Evolutionary conservation across 2,888 invertebrate genomes (phyloP).

Genomic region (Hirtodrosophila duncani): DNA sequence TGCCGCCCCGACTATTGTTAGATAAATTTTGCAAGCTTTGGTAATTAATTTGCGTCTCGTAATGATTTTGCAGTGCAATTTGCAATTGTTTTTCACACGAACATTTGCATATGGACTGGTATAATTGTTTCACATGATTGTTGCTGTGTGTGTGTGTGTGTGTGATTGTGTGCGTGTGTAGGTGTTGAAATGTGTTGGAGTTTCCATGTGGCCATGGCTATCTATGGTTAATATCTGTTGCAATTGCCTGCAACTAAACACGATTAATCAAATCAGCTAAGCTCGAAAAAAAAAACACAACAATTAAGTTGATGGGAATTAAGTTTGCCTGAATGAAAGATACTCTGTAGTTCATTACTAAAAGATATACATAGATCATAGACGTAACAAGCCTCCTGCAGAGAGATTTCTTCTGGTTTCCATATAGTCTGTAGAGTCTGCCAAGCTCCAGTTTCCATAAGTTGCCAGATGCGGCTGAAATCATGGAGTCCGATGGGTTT

Average conservation of each 20-base stretch:
- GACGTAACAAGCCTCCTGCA: too few species aligned
- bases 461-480: too few species aligned
- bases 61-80: constrained; percentile 70
- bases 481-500: too few species aligned
- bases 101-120: too few species aligned
- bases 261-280: constrained; percentile 57
- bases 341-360: too few species aligned
- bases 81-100: constrained; percentile 53
- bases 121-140: constrained; percentile 63
- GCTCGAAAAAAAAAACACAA: constrained; percentile 26
- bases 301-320: constrained; percentile 41
- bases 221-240: constrained; percentile 64
- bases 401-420: too few species aligned
- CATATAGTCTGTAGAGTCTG: too few species aligned
- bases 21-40: constrained; percentile 41
- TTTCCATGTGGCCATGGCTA: constrained; percentile 32
- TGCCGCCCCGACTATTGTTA: constrained; percentile 33
- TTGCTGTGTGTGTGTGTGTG: constrained; percentile 16
- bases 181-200: constrained; percentile 54
- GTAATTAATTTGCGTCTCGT: constrained; percentile 65
- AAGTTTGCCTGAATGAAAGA: too few species aligned
- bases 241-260: constrained; percentile 61
- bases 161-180: constrained; percentile 30
- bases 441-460: too few species aligned
- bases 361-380: too few species aligned